Percentiles rank a stretch among this genome's conserved stretches.
phyloP scores from a whole-genome alignment of 2,888 invertebrate species.

The Desoria tigrina region DNA sequence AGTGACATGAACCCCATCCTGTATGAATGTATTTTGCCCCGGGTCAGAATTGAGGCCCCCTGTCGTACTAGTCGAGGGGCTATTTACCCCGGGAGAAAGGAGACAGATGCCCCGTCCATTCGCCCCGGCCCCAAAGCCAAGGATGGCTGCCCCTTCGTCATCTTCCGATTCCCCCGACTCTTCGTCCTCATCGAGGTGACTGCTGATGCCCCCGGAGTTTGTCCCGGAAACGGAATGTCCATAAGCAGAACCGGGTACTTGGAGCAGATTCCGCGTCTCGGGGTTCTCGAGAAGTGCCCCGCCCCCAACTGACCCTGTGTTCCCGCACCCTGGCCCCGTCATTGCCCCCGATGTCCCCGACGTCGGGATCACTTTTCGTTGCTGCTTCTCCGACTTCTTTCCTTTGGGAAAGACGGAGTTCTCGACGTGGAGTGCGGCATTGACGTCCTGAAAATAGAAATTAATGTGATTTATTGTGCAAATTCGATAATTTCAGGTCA shows the following conservation, averaged over 20 bases:
- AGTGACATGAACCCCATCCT: conserved; percentile 52
- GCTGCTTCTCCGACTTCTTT: conserved; percentile 23
- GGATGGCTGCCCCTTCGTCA: conserved; percentile 48
- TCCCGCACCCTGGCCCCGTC: conserved; percentile 15
- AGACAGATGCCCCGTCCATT: background rate
- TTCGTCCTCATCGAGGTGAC: conserved; percentile 31
- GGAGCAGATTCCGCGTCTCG: background rate
- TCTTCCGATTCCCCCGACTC: conserved; percentile 52
- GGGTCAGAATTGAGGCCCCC: conserved; percentile 28
- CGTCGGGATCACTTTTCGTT: conserved; percentile 29
- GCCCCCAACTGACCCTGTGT: background rate
- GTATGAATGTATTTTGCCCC: conserved; percentile 46
- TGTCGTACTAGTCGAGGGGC: background rate
- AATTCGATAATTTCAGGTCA: background rate
- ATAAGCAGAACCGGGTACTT: conserved; percentile 1
- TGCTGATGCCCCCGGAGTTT: background rate
- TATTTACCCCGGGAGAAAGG: background rate
- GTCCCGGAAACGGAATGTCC: conserved; percentile 16
- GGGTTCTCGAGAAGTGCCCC: background rate
- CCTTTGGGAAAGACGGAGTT: conserved; percentile 44
- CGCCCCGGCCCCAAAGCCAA: conserved; percentile 13
- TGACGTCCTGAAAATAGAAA: conserved; percentile 36
- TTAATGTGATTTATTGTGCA: background rate
- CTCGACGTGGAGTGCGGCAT: conserved; percentile 42
- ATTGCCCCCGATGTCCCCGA: conserved; percentile 31